Conservation (phyloP, 2,888 invertebrate species). For the Tetranychus truncatus region DNA sequence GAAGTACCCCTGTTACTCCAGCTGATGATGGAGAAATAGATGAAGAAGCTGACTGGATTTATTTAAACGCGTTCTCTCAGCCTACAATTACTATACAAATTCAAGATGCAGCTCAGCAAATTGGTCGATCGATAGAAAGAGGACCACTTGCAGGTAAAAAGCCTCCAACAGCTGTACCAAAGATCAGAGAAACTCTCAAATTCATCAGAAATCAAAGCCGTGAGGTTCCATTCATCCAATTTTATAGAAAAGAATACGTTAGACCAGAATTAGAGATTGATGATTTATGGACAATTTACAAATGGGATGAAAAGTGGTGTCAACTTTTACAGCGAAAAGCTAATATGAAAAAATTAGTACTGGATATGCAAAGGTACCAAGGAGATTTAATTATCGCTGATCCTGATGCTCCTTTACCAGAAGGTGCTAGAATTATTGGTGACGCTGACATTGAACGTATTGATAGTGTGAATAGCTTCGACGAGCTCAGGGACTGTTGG, state of each 20-base stretch:
- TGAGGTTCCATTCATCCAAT: constrained; percentile 87
- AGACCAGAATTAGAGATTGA: constrained; percentile 80
- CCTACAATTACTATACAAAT: constrained; percentile 57
- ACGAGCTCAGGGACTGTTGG: constrained; percentile 80
- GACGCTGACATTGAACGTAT: constrained; percentile 60
- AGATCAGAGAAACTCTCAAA: constrained; percentile 79
- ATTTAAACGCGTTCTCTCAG: constrained; percentile 73
- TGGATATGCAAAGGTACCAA: constrained; percentile 81
- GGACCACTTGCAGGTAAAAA: constrained; percentile 27
- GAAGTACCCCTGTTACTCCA: constrained; percentile 59
- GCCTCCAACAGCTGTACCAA: constrained; percentile 41
- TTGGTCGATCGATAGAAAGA: constrained; percentile 29
- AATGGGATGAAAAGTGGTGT: constrained; percentile 85
- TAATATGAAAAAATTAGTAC: constrained; percentile 58
- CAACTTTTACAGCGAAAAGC: constrained; percentile 66
- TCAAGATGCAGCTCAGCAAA: constrained; percentile 22
- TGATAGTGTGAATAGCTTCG: constrained; percentile 56
- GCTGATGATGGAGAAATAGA: constrained; percentile 53
- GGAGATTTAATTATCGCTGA: constrained; percentile 59
- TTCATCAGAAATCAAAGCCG: constrained; percentile 86
- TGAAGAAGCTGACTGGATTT: constrained; percentile 93
- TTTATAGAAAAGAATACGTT: constrained; percentile 93
- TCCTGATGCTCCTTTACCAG: constrained; percentile 49
- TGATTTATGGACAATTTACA: constrained; percentile 94
- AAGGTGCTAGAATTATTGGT: constrained; percentile 41